These are phyloP conservation scores for Sisor rabdophorus DNA, from an alignment of 2,113 vertebrate species.

Conservation along the genomic window DNA sequence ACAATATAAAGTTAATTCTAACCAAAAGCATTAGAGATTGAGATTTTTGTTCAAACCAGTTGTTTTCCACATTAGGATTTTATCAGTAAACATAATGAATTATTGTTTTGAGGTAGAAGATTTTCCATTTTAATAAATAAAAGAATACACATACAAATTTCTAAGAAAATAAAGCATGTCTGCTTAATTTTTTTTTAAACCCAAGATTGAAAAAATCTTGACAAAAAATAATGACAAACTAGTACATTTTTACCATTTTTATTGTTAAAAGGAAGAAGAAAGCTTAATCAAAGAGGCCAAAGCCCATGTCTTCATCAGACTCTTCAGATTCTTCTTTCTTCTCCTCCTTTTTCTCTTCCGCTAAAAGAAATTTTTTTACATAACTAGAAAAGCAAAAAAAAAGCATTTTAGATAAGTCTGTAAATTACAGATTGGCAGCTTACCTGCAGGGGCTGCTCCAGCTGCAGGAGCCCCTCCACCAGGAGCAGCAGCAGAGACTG, in stretches of 20 bases:
- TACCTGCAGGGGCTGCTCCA: conserved; percentile 73
- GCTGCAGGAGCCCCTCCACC: conserved; percentile 55
- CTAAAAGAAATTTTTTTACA: conserved; percentile 48
- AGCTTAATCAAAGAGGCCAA: conserved; percentile 79
- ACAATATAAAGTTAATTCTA: neutral
- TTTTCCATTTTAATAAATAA: neutral
- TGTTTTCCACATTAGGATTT: too few relatives aligned
- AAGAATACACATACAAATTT: neutral
- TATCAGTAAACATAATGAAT: too few relatives aligned
- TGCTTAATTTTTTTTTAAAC: too few relatives aligned
- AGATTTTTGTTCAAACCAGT: too few relatives aligned
- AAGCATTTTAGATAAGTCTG: neutral
- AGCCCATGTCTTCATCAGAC: conserved; percentile 81
- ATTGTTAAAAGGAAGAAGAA: conserved; percentile 62
- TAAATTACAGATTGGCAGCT: neutral
- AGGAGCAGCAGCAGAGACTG: conserved; percentile 58
- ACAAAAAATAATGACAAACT: neutral
- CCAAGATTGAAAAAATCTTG: too few relatives aligned
- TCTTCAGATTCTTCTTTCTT: conserved; percentile 79
- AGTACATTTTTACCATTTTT: conserved; percentile 58
- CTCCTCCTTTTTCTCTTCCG: conserved; percentile 82
- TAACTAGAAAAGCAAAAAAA: neutral
- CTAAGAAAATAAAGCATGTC: neutral
- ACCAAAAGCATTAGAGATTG: neutral
- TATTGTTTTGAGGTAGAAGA: neutral